Base-by-base conservation (phyloP, 2,113 vertebrate species). In the Bolborhynchus lineola region DNA sequence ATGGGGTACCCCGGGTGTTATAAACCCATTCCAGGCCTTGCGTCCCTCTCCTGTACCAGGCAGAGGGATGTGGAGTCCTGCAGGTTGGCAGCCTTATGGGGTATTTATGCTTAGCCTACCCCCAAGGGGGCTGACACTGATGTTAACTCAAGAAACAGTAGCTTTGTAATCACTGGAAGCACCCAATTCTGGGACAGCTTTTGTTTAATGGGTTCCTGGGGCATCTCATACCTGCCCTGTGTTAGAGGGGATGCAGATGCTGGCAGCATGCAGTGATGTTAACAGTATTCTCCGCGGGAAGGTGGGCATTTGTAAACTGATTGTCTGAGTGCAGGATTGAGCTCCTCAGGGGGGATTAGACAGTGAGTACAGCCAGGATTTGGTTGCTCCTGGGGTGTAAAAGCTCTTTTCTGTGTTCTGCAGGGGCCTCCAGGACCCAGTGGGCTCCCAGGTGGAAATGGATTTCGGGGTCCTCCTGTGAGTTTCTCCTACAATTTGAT, bases 351-450 rank as follows among this genome's bases (percentile, higher is more conserved):
- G 35, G 13, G 17, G 1, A 5, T 2, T 39, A 33, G 42, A 16
- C 2, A n/a, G 2, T 6, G 37, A 42, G 37, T 5, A 9, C 52
- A 69, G 31, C 31, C 76, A 68, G n/a, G 0, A 11, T 49, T 46
- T 37, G 16, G 10, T 69, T 64, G 4, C 16, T 60, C 28, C 29
- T 26, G 44, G 57, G 44, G 2, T 52, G 21, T 63, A 11, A 60
- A 75, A 57, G 6, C 29, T 74, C 49, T 71, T 55, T 19, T 70
- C 55, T 91, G 85, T 97, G 21, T 90, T 46, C 97, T 37, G 90
- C 91, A 99, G 99, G 99, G 99, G 19, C 98, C 99, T 76, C 97
- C 99, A 59, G 99, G 99, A 97, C 98, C 98, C 90, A 99, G 99
- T 16, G 99, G 99, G 23, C 94, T 98, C 65, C 98, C 99, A 39